Evolutionary conservation across 37 sponge, comb jelly and placozoan genomes (phyloP).

Genomic region (Haliclona indistincta): DNA sequence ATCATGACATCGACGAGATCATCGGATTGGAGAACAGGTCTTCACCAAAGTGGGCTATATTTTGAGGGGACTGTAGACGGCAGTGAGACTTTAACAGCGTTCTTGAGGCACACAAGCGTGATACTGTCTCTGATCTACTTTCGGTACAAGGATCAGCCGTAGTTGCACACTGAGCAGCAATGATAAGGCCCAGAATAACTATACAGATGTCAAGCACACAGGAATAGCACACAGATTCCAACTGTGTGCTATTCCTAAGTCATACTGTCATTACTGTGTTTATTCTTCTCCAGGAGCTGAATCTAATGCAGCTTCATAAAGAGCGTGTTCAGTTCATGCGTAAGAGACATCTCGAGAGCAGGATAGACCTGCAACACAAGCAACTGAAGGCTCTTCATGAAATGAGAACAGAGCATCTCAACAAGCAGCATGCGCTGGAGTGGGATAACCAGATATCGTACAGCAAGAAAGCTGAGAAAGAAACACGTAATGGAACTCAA

Average conservation of each 20-base stretch:
- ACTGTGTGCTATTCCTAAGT: neutral
- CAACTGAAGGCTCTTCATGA: constrained; percentile 88
- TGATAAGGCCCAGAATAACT: too few relatives aligned
- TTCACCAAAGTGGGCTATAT: too few relatives aligned
- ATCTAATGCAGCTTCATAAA: constrained; percentile 89
- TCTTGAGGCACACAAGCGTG: too few relatives aligned
- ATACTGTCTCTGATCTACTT: too few relatives aligned
- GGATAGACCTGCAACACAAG: constrained; percentile 82
- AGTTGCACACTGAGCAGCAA: too few relatives aligned
- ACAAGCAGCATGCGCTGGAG: constrained; percentile 87
- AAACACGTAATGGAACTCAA: constrained; percentile 89
- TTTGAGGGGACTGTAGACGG: too few relatives aligned
- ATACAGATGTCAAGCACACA: too few relatives aligned
- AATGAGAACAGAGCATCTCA: constrained; percentile 83
- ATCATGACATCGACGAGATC: too few relatives aligned
- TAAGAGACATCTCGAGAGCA: constrained; percentile 67
- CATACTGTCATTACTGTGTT: neutral
- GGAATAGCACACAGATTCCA: too few relatives aligned
- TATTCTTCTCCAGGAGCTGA: constrained; percentile 70
- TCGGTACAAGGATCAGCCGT: too few relatives aligned
- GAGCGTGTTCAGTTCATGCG: constrained; percentile 85
- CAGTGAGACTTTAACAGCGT: too few relatives aligned
- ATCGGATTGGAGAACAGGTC: too few relatives aligned
- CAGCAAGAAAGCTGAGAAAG: constrained; percentile 88
- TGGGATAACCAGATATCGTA: constrained; percentile 96